Evolutionary conservation across 2,113 vertebrate species (phyloP).

Genomic region (Capra hircus): DNA sequence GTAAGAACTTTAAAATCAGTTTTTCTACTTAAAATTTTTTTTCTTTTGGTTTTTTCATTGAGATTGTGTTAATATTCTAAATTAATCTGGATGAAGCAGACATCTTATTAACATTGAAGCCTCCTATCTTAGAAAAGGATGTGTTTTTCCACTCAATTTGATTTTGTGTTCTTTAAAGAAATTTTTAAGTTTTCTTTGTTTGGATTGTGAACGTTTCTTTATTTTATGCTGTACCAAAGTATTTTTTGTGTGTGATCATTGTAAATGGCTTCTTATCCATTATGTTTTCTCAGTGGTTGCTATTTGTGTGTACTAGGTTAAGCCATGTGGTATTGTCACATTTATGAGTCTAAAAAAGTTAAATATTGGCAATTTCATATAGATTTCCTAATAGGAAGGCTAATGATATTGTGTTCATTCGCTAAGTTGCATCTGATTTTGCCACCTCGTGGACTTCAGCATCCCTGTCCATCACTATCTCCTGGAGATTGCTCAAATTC

Average conservation of each 20-base stretch:
- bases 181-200: not conserved
- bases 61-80: not conserved
- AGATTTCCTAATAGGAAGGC: not conserved
- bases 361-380: not conserved
- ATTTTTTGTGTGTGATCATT: not conserved
- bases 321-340: not conserved
- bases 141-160: not conserved
- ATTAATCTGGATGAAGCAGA: not conserved
- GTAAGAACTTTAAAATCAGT: not conserved
- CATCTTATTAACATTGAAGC: not conserved
- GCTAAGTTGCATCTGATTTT: not conserved
- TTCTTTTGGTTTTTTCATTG: not conserved
- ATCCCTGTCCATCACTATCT: not conserved
- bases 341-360: not conserved
- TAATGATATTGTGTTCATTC: not conserved
- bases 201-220: not conserved
- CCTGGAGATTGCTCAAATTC: not conserved
- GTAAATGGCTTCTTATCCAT: not conserved
- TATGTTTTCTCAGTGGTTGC: not conserved
- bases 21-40: not conserved
- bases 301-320: not conserved
- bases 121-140: not conserved
- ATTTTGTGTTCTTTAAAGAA: not conserved
- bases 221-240: not conserved
- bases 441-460: not conserved